Percentiles rank a stretch among this genome's conserved stretches.
phyloP scores from a whole-genome alignment of 1,140 invertebrate genomes.

The Phenacoccus solenopsis region DNA sequence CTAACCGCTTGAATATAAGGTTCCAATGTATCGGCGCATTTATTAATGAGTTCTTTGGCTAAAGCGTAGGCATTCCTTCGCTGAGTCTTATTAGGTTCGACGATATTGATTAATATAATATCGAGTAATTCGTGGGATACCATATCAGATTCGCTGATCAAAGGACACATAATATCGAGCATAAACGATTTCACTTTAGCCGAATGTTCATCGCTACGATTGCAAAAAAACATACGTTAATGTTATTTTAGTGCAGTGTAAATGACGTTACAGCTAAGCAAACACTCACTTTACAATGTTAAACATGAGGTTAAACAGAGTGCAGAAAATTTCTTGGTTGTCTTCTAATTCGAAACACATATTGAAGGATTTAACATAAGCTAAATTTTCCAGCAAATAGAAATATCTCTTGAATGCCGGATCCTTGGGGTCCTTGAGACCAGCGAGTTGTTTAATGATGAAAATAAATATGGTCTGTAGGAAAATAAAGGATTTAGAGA shows the following conservation, averaged over 20 bases:
- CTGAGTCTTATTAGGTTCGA: conserved; percentile 87
- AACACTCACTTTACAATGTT: conserved; percentile 80
- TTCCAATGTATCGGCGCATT: conserved; percentile 81
- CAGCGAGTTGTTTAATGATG: conserved; percentile 85
- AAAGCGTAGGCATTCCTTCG: conserved; percentile 80
- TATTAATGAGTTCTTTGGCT: conserved; percentile 81
- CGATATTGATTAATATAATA: conserved; percentile 86
- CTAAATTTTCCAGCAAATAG: conserved; percentile 87
- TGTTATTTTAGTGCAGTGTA: not conserved
- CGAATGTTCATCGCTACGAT: conserved; percentile 81
- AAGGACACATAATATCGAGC: conserved; percentile 82
- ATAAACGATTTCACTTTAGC: conserved; percentile 93
- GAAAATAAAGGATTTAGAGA: conserved; percentile 24
- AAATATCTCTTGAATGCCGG: conserved; percentile 96
- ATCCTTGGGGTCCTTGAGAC: conserved; percentile 90
- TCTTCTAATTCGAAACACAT: conserved; percentile 98
- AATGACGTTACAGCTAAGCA: not conserved
- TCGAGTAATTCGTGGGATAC: conserved; percentile 88
- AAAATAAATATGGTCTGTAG: conserved; percentile 86
- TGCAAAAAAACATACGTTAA: not conserved
- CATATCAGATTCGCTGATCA: conserved; percentile 90
- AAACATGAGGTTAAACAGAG: conserved; percentile 89
- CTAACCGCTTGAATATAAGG: conserved; percentile 85
- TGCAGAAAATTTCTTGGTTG: conserved; percentile 91
- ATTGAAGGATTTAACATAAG: conserved; percentile 97